Conservation (phyloP, 2,888 invertebrate species). For the Torymus auratus region DNA sequence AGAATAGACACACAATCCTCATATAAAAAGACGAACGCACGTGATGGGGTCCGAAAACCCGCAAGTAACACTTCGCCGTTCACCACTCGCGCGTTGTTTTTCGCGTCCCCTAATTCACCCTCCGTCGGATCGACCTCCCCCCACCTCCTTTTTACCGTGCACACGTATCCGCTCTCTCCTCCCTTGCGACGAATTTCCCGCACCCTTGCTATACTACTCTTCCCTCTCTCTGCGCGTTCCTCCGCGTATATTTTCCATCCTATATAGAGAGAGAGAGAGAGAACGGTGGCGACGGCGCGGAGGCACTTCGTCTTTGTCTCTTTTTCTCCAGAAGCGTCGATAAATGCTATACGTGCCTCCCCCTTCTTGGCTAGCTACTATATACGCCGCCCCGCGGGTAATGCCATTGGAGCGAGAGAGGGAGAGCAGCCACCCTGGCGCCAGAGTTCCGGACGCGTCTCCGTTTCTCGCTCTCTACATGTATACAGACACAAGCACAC, state of each 20-base stretch:
- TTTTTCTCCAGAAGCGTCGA: slow-evolving; percentile 44
- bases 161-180: not conserved
- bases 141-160: no score
- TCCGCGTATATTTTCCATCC: not conserved
- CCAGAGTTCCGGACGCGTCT: slow-evolving; percentile 57
- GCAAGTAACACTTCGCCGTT: no score
- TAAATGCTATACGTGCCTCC: slow-evolving; percentile 24
- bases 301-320: slow-evolving; percentile 24
- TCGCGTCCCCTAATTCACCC: no score
- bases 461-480: slow-evolving; percentile 9
- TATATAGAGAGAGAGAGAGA: not conserved
- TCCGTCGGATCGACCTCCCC: no score
- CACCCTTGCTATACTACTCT: no score
- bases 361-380: no score
- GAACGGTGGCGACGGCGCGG: no score
- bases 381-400: not conserved
- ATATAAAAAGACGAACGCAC: no score
- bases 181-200: not conserved
- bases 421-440: slow-evolving; percentile 65
- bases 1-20: no score
- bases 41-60: no score
- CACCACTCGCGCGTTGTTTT: no score
- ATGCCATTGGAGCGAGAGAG: slow-evolving; percentile 53
- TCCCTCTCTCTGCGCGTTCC: not conserved
- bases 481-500: not conserved